Evolutionary conservation across 1,140 invertebrate species (phyloP).

Genomic region (Phenacoccus solenopsis): DNA sequence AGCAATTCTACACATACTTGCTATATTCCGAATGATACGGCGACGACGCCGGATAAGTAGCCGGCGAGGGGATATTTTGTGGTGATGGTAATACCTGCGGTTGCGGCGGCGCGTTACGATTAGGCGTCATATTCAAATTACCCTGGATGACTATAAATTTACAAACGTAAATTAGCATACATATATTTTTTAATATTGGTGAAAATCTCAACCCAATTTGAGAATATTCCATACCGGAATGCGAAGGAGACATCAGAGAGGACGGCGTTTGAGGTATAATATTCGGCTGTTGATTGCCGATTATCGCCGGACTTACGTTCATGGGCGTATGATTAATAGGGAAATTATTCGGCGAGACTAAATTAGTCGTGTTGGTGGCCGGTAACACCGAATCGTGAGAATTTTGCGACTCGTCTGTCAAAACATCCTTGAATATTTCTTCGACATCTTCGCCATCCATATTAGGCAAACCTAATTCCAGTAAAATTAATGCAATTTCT

Average conservation of each 20-base stretch:
- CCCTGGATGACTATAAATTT: conserved; percentile 19
- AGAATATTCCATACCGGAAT: conserved; percentile 35
- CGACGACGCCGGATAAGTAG: conserved; percentile 53
- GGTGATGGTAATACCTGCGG: background rate
- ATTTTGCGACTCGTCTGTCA: conserved; percentile 45
- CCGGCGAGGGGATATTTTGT: conserved; percentile 42
- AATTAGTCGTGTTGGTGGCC: background rate
- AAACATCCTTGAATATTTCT: conserved; percentile 76
- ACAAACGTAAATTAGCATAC: too few relatives aligned
- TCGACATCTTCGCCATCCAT: conserved; percentile 86
- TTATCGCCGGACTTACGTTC: background rate
- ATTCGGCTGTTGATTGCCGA: background rate
- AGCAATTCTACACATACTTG: conserved; percentile 43
- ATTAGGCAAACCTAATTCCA: conserved; percentile 50
- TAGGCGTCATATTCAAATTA: background rate
- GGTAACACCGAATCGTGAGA: conserved; percentile 18
- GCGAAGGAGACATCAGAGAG: conserved; percentile 24
- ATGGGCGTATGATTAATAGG: background rate
- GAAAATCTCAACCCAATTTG: too few relatives aligned
- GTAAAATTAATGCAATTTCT: background rate
- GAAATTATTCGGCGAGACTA: background rate
- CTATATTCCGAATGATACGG: conserved; percentile 71
- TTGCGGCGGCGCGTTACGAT: background rate
- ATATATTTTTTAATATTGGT: too few relatives aligned
- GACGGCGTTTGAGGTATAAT: background rate